Conservation (phyloP, 2,888 invertebrate species). For the Malacosoma neustria region DNA sequence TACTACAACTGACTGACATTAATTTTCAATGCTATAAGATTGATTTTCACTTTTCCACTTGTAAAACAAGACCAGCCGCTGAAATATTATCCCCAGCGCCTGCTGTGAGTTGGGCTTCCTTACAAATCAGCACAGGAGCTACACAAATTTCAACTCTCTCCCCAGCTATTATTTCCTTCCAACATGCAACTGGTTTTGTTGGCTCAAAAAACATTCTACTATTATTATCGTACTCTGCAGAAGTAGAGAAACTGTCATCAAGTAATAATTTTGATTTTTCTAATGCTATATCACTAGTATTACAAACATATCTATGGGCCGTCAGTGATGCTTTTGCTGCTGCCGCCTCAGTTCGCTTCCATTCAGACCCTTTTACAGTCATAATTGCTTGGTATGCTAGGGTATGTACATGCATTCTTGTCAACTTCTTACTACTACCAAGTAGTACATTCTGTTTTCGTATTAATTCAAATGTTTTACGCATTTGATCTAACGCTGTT, state of each 20-base stretch:
- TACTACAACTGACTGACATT: too few relatives aligned
- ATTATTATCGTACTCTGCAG: conserved; percentile 63
- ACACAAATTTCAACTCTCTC: conserved; percentile 81
- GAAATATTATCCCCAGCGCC: conserved; percentile 93
- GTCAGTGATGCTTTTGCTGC: conserved; percentile 89
- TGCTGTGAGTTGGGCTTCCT: conserved; percentile 85
- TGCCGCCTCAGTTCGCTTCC: conserved; percentile 86
- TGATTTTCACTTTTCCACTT: conserved; percentile 75
- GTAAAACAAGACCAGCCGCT: conserved; percentile 87
- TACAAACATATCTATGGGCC: conserved; percentile 88
- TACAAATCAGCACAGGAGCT: conserved; percentile 89
- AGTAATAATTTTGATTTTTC: conserved; percentile 77
- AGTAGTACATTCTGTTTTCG: conserved; percentile 51
- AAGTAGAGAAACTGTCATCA: conserved; percentile 89
- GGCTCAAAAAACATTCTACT: conserved; percentile 79
- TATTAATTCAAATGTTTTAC: conserved; percentile 77
- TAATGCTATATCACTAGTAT: conserved; percentile 73
- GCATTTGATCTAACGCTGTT: conserved; percentile 86
- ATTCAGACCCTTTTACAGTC: conserved; percentile 78
- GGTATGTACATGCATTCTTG: conserved; percentile 89
- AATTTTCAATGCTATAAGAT: too few relatives aligned
- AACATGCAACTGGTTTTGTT: conserved; percentile 85
- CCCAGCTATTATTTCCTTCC: conserved; percentile 78
- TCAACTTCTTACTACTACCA: conserved; percentile 72
- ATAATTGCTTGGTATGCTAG: conserved; percentile 91